Evolutionary conservation across 2,797 vertebrate species (phyloP), one percentile per base, ranked within the genome.

Genomic region (Melanitta fusca): DNA sequence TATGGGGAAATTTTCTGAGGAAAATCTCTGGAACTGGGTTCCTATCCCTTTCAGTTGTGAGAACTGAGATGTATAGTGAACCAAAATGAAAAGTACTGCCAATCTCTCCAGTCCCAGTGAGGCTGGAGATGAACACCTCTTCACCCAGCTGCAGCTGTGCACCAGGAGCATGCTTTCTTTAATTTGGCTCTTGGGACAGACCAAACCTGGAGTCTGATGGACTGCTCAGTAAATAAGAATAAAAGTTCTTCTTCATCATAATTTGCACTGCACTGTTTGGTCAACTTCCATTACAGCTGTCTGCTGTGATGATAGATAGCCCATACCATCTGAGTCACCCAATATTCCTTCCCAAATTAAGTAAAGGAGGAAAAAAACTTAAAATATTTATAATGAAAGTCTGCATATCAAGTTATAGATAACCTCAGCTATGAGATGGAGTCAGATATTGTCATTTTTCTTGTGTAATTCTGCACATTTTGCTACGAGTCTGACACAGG

Each of bases 311-410:
- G 71, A 70, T 21, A 56, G 66, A 83, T 72, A 74, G 10, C 11
- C 28, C 22, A 28, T 54, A 64, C 72, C 9, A 8, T 83, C 68
- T 88, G 68, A 89, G 61, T 91, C 9, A 71, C 51, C 28, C 54
- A 83, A 38, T 47, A 78, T 47, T 72, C 51, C 61, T 85, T 89
- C 34, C 18, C 57, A 94, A 95, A 94, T 69, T 72, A 93, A 69
- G 53, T 77, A 47, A 83, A 80, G 32, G 17, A 91, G 24, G 27
- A 82, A 92, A 91, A 93, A n/a, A 66, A 8, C n/a, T 56, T 87
- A 81, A 94, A 89, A 64, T 89, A 86, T 92, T 95, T 88, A 58
- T 78, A 82, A 82, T 14, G 15, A 53, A 93, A 91, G 17, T 38
- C 54, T 61, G 32, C 36, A 45, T 34, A 89, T 58, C 49, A 74